Base-by-base conservation (phyloP, 2,113 vertebrate genomes). In the Embiotoca jacksoni region DNA sequence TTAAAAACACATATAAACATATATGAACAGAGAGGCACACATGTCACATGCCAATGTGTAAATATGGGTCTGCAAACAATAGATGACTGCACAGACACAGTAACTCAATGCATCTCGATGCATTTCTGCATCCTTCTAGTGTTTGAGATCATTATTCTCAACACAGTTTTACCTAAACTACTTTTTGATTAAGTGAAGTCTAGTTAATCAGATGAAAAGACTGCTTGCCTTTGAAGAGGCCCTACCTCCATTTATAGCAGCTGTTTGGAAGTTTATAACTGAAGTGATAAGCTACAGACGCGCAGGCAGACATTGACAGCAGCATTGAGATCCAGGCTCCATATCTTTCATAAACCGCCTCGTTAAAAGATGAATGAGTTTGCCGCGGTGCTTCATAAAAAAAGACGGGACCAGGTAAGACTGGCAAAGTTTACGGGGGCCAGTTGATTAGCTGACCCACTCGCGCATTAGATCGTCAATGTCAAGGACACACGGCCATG, bases 341-440 rank as follows among this genome's bases (percentile, higher is more conserved):
- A 78, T 88, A 87, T 87, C 85, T 87, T 74, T 91, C 83, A 84
- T 83, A 73, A 88, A 91, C 82, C 68, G 85, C 90, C 83, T 88
- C 6, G 72, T 91, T 87, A 92, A 91, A 83, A 85, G 87, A 91
- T 89, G 80, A 91, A 90, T 84, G 86, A 86, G 83, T 81, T 84
- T 81, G 72, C 77, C 10, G 73, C 56, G 33, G 64, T 31, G 80
- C 75, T 81, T 88, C 84, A 90, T 86, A 87, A 90, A 89, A 80
- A 83, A 69, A 63, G 59, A 73, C 47, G 30, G 53, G 74, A 65
- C 64, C 81, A 83, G 80, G 89, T 85, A 57, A 80, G 78, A 80
- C 67, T 64, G 80, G 60, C 66, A 75, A 66, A 63, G 79, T 91
- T 91, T 91, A 92, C 66, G 59, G 73, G 81, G 79, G 78, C 60